Evolutionary conservation across 2,888 invertebrate genomes (phyloP), one percentile per base, ranked within the genome.

Genomic region (Sycophila texana): DNA sequence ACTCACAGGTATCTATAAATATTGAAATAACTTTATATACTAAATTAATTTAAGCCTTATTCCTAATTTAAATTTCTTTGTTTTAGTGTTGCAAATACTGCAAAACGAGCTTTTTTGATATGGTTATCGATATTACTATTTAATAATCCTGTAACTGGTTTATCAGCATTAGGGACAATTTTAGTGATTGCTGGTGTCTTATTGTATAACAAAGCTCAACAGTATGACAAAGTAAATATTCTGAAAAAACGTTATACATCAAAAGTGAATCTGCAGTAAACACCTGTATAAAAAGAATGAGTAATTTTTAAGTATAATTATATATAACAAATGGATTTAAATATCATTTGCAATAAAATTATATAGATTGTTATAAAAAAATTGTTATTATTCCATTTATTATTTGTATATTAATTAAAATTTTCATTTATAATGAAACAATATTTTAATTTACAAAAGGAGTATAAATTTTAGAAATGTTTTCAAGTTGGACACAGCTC

Each of bases 61-160:
- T 16, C 13, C 0, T 16, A 53, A 0, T 26, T 47, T 72, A 75
- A 78, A 67, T 70, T 51, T 18, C 67, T 53, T 77, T 66, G 12
- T 87, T 89, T 83, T 91, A 95, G 95, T 91, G 96, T 96, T 83
- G 95, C 95, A 39, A 96, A 96, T 90, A 95, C 95, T 82, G 94
- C 94, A 61, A 96, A 96, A 90, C 91, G 96, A 86, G 96, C 96
- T 63, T 93, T 95, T 85, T 91, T 96, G 55, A 96, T 96, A 85
- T 95, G 95, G 95, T 89, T 95, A 80, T 95, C 95, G 51, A 93
- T 95, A 79, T 88, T 95, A 82, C 91, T 95, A 88, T 95, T 96
- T 89, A 94, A 94, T 81, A 96, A 96, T 89, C 92, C 94, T 66
- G 94, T 96, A 82, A 95, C 95, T 65, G 91, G 94, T 73, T 91